phyloP scores from a whole-genome alignment of 37 sponge, comb jelly and placozoan species.

The Eunapius fragilis region DNA sequence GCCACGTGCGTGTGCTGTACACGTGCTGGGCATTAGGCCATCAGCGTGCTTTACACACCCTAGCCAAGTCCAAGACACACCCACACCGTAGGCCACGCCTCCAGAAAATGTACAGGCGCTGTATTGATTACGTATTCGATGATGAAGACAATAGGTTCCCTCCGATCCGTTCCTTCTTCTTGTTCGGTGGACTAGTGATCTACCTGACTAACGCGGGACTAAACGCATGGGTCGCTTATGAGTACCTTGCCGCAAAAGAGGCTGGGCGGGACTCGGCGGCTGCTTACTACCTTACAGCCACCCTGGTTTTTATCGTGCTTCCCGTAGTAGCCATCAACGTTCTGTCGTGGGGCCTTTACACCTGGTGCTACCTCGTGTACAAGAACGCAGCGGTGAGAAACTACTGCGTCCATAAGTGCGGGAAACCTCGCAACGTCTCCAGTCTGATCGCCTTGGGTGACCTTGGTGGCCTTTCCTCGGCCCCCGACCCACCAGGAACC shows the following conservation, averaged over 20 bases:
- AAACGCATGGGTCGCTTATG: constrained; percentile 49
- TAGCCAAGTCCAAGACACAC: constrained; percentile 7
- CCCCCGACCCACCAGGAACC: neutral
- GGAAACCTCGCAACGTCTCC: neutral
- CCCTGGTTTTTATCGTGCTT: constrained; percentile 54
- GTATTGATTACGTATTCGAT: constrained; percentile 26
- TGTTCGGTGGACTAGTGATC: constrained; percentile 26
- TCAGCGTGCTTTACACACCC: constrained; percentile 1
- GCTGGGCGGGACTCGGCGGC: constrained; percentile 36
- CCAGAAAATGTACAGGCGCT: neutral
- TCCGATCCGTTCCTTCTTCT: constrained; percentile 35
- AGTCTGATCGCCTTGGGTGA: no score
- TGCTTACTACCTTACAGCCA: constrained; percentile 40
- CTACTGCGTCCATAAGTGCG: neutral
- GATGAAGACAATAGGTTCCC: constrained; percentile 50
- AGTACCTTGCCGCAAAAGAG: constrained; percentile 27
- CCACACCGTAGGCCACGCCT: neutral
- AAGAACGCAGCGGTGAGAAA: neutral
- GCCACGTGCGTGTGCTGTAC: constrained; percentile 5
- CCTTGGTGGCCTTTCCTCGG: no score
- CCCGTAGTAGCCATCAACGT: constrained; percentile 52
- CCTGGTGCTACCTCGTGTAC: constrained; percentile 43
- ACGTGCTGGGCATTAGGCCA: constrained; percentile 17
- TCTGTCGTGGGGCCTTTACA: constrained; percentile 60
- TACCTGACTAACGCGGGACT: constrained; percentile 54